Base-by-base conservation (phyloP, 1,140 invertebrate genomes). In the Cydia fagiglandana region DNA sequence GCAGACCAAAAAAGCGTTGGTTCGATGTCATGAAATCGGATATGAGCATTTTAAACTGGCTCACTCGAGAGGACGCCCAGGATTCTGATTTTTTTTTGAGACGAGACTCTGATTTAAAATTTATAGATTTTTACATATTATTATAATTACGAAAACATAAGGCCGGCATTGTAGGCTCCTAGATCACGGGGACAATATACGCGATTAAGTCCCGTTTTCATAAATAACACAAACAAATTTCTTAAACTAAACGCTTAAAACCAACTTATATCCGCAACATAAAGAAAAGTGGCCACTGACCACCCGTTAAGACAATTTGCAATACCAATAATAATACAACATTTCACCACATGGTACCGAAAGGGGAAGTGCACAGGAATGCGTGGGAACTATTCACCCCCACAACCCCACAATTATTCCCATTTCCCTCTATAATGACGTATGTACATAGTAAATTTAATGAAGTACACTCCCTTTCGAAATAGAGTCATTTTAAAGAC, bases 291-390 rank as follows among this genome's bases (percentile, higher is more conserved):
- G 9, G 6, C 20, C 56, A 61, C 56, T 61, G 9, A 6, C 20
- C 56, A 24, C 9, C 56, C 56, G 56, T 61, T 61, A 61, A 61
- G 56, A 61, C 20, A 61, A 61, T 61, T 61, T 61, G 56, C 56
- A 61, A 61, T 45, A 73, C 45, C 47, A 73, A 28, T 45, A 73
- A 45, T 28, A 50, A 73, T 73, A 73, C 73, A 45, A 73, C 73
- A 73, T 73, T 17, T 13, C 24, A 73, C 73, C 73, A 73, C 47
- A 73, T 73, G 73, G 73, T 50, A 73, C 73, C 73, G 20, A 61
- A 50, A 47, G 38, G 41, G 73, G 17, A 24, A 50, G 73, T 73
- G 28, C 28, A 50, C 28, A 50, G 73, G 73, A 73, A 73, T 73
- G 41, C 47, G 73, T 73, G 73, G 73, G 73, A 73, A 73, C 41